These are phyloP conservation scores for Tachina grossa DNA, from an alignment of 2,888 invertebrate genomes.

Conservation along the genomic window DNA sequence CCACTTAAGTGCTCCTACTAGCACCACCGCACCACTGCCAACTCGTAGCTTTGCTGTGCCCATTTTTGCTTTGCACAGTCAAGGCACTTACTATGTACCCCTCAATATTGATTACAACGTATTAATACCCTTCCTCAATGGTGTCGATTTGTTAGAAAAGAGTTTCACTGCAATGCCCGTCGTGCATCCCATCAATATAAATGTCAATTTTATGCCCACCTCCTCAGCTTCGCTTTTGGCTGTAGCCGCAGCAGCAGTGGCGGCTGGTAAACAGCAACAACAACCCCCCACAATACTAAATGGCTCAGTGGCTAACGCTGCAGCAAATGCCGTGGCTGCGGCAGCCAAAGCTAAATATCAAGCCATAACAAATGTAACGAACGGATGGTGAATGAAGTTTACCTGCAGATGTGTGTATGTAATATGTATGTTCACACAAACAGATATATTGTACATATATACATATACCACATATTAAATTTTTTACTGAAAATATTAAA, in stretches of 20 bases:
- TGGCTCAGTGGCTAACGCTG: constrained; percentile 64
- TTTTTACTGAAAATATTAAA: constrained; percentile 37
- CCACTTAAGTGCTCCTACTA: constrained; percentile 68
- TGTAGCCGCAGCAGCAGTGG: constrained; percentile 77
- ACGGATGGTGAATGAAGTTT: constrained; percentile 79
- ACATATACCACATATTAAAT: background rate
- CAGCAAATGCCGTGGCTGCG: constrained; percentile 75
- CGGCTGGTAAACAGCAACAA: constrained; percentile 76
- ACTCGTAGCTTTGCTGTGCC: constrained; percentile 86
- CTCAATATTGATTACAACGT: constrained; percentile 90
- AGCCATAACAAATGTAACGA: constrained; percentile 76
- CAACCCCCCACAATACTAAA: constrained; percentile 70
- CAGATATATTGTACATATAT: too few relatives aligned
- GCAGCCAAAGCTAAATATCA: constrained; percentile 80
- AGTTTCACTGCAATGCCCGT: constrained; percentile 84
- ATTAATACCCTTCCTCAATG: constrained; percentile 87
- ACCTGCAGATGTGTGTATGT: too few relatives aligned
- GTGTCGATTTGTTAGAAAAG: constrained; percentile 85
- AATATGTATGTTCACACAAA: background rate
- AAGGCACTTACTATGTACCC: constrained; percentile 94
- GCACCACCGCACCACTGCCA: constrained; percentile 73
- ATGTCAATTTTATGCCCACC: constrained; percentile 88
- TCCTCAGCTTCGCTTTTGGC: constrained; percentile 76
- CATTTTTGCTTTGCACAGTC: constrained; percentile 94
- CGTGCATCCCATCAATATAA: constrained; percentile 94